Conservation (phyloP, 1,140 invertebrate species). For the Aphaenogaster floridana region DNA sequence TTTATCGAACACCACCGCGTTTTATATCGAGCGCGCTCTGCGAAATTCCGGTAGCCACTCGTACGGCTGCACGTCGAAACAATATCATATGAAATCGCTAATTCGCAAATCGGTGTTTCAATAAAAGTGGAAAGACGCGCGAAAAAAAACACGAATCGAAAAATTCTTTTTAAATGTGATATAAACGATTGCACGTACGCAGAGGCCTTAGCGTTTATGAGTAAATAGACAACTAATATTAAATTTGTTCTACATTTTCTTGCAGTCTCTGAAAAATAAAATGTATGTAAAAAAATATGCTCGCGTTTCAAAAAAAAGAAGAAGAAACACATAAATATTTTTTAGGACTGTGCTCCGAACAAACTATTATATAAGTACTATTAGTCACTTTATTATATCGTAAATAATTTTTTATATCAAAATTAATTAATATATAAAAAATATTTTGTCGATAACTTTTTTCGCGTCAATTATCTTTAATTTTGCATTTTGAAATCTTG, state of each 20-base stretch:
- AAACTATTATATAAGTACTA: neutral
- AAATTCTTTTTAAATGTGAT: conserved; percentile 1
- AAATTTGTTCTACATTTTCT: neutral
- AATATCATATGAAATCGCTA: conserved; percentile 12
- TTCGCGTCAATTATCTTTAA: neutral
- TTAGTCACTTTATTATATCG: neutral
- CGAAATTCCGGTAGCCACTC: conserved; percentile 27
- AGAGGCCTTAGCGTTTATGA: neutral
- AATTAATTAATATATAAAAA: neutral
- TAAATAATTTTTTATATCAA: neutral
- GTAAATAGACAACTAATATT: neutral
- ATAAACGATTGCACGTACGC: neutral
- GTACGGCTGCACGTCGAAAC: neutral
- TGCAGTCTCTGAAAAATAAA: neutral
- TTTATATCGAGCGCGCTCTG: neutral
- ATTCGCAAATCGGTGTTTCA: conserved; percentile 13
- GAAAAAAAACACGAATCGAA: neutral
- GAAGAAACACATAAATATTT: neutral
- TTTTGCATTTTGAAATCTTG: neutral
- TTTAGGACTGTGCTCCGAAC: neutral
- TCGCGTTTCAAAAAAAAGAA: neutral
- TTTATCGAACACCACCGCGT: conserved; percentile 35
- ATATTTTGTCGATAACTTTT: neutral
- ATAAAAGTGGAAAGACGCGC: neutral
- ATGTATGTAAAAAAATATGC: neutral